A percentile compares a stretch with the other conserved stretches of the same genome.
These are phyloP conservation scores for Salvelinus alpinus DNA, from an alignment of 2,113 vertebrate genomes.

Conservation along the genomic window DNA sequence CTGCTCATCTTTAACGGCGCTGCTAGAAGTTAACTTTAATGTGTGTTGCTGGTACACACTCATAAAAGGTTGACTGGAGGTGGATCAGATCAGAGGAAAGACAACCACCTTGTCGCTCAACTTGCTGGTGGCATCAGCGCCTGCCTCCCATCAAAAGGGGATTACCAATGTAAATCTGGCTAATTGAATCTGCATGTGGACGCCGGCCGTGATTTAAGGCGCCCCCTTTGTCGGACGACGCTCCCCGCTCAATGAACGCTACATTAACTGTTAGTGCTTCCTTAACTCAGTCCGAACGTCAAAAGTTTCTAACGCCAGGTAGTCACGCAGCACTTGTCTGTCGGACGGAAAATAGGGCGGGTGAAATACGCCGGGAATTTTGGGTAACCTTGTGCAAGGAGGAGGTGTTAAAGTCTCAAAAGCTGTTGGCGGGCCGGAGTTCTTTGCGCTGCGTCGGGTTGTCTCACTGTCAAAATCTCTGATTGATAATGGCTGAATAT, in stretches of 20 bases:
- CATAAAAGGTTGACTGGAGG: slow-evolving; percentile 15
- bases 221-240: background rate
- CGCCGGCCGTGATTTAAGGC: slow-evolving; percentile 60
- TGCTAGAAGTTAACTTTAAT: slow-evolving; percentile 38
- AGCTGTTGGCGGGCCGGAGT: slow-evolving; percentile 36
- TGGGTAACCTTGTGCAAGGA: slow-evolving; percentile 42
- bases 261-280: slow-evolving; percentile 58
- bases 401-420: slow-evolving; percentile 53
- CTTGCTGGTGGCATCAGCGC: background rate
- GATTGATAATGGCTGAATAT: slow-evolving; percentile 28
- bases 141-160: slow-evolving; percentile 17
- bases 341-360: slow-evolving; percentile 25
- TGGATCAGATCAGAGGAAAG: slow-evolving; percentile 7
- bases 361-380: slow-evolving; percentile 60
- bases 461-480: slow-evolving; percentile 33
- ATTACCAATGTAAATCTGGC: slow-evolving; percentile 56
- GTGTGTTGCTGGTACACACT: slow-evolving; percentile 16
- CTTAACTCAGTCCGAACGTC: slow-evolving; percentile 57
- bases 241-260: slow-evolving; percentile 56
- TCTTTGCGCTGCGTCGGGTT: slow-evolving; percentile 43
- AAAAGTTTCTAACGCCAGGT: slow-evolving; percentile 30
- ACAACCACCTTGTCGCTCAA: background rate
- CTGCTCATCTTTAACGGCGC: slow-evolving; percentile 19
- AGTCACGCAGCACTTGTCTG: slow-evolving; percentile 20
- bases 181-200: slow-evolving; percentile 61